Percentiles rank a stretch among this genome's conserved stretches.
Evolutionary conservation across 2,113 vertebrate species (phyloP).

Genomic region (Pontoporia blainvillei): DNA sequence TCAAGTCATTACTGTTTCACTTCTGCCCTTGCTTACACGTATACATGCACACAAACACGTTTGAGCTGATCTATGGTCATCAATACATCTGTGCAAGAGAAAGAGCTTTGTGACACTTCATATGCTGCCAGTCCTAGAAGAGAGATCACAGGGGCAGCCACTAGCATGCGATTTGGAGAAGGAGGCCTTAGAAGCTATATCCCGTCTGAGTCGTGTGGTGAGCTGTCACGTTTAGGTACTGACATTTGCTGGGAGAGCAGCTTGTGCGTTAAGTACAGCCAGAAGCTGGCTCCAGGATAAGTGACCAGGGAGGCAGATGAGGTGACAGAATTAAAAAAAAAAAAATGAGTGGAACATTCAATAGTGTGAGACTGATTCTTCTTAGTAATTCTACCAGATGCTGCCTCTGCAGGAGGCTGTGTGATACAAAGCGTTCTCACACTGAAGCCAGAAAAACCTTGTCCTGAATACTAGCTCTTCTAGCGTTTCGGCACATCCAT

Average conservation of each 20-base stretch:
- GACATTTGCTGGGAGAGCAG: background rate
- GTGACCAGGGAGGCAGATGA: background rate
- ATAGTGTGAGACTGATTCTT: background rate
- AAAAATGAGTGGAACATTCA: background rate
- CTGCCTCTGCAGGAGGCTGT: background rate
- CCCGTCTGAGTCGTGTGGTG: background rate
- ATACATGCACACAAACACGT: background rate
- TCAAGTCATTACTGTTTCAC: background rate
- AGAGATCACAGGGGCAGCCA: background rate
- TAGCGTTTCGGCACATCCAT: background rate
- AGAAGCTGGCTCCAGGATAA: background rate
- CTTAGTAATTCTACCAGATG: background rate
- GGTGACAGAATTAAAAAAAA: background rate
- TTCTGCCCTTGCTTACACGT: background rate
- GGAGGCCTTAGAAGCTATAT: background rate
- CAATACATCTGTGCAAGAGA: background rate
- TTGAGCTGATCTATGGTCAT: background rate
- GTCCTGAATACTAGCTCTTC: background rate
- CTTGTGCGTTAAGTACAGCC: background rate
- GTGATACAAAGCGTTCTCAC: rapidly evolving
- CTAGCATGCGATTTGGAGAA: background rate
- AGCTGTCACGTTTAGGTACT: background rate
- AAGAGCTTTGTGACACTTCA: background rate
- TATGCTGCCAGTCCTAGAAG: background rate
- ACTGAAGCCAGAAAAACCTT: background rate